phyloP scores from a whole-genome alignment of 2,113 vertebrate species.

The Piliocolobus tephrosceles region DNA sequence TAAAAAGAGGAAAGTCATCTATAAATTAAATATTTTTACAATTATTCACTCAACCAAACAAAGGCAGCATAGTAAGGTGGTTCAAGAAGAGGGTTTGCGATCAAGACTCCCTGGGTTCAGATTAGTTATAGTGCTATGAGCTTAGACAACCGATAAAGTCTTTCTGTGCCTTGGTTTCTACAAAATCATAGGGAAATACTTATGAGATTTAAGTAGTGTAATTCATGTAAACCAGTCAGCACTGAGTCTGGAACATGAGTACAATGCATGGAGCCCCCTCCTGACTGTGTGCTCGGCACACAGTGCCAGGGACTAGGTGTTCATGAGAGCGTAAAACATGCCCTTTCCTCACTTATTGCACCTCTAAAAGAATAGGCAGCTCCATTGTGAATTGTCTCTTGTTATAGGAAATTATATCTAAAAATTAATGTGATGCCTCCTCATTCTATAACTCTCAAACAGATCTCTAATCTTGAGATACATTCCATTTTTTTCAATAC shows the following conservation, averaged over 20 bases:
- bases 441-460: background rate
- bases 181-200: background rate
- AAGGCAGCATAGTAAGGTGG: background rate
- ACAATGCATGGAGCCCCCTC: background rate
- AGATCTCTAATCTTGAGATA: background rate
- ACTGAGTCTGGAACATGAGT: background rate
- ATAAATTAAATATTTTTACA: background rate
- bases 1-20: no score
- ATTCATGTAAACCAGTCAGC: background rate
- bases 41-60: background rate
- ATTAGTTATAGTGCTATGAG: background rate
- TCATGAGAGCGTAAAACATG: background rate
- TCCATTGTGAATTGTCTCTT: no score
- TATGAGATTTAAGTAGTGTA: background rate
- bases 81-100: background rate
- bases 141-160: background rate
- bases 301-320: background rate
- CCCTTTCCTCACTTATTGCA: background rate
- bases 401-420: background rate
- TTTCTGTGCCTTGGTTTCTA: background rate
- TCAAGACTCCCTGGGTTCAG: no score
- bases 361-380: background rate
- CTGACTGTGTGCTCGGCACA: no score
- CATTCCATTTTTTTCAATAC: background rate
- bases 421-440: background rate